These are phyloP conservation scores for Procavia capensis DNA, from an alignment of 2,113 vertebrate species.

Conservation along the genomic window DNA sequence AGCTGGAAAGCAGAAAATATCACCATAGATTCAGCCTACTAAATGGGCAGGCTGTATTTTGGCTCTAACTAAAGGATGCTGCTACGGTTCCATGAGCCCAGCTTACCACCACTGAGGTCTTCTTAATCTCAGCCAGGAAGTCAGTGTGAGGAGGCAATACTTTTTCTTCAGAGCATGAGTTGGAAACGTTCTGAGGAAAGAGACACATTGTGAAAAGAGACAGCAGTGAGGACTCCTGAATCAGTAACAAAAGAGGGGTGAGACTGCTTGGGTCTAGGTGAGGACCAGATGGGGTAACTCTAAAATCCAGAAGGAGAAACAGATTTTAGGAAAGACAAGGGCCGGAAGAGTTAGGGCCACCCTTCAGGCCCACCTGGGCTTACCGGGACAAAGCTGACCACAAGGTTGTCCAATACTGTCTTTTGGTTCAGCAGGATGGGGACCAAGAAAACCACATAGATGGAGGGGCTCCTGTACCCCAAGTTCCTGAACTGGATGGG, in stretches of 20 bases:
- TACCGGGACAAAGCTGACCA: conserved; percentile 62
- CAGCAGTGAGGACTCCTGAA: no score
- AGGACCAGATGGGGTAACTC: neutral
- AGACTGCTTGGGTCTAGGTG: neutral
- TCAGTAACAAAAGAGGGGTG: neutral
- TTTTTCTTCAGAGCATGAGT: neutral
- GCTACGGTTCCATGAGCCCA: neutral
- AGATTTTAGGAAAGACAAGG: neutral
- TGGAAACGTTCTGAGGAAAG: conserved; percentile 60
- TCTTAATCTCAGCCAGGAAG: conserved; percentile 31
- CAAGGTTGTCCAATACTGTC: conserved; percentile 84
- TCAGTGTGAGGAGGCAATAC: neutral
- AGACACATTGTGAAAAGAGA: neutral
- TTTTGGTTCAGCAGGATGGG: conserved; percentile 85
- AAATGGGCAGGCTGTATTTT: fast-evolving
- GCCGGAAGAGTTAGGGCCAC: neutral
- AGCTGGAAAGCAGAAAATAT: neutral
- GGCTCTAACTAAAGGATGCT: neutral
- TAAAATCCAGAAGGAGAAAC: neutral
- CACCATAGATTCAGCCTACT: no score
- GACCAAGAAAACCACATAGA: conserved; percentile 87
- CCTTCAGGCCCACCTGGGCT: neutral
- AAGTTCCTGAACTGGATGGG: conserved; percentile 86
- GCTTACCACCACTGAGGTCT: conserved; percentile 70
- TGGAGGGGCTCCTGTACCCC: conserved; percentile 79